Percentiles rank a stretch among this genome's conserved stretches.
phyloP scores from a whole-genome alignment of 1,140 invertebrate species.

The Stratiolaelaps scimitus region DNA sequence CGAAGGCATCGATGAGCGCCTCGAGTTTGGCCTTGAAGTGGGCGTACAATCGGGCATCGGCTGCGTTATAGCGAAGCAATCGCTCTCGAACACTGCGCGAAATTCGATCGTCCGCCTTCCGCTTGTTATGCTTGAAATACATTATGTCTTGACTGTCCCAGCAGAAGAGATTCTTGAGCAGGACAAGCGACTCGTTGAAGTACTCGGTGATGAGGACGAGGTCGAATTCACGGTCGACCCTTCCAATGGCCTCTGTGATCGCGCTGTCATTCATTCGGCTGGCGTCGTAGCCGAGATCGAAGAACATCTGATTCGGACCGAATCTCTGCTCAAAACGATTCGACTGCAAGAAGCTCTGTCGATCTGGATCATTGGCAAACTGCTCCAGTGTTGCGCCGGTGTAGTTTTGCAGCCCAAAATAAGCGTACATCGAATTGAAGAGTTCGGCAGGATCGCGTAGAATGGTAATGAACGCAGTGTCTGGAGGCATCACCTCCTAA shows the following conservation, averaged over 20 bases:
- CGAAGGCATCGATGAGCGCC: slow-evolving; percentile 23
- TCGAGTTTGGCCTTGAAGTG: slow-evolving; percentile 23
- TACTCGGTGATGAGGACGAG: slow-evolving; percentile 47
- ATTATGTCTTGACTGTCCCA: slow-evolving; percentile 45
- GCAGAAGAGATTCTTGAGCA: slow-evolving; percentile 44
- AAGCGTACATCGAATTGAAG: slow-evolving; percentile 39
- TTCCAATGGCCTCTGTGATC: slow-evolving; percentile 36
- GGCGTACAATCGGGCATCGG: slow-evolving; percentile 9
- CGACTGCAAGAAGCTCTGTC: slow-evolving; percentile 22
- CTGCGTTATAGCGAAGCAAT: slow-evolving; percentile 4
- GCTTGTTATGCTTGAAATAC: slow-evolving; percentile 25
- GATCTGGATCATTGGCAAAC: slow-evolving; percentile 32
- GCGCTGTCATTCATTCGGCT: slow-evolving; percentile 34
- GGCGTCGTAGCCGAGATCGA: slow-evolving; percentile 40
- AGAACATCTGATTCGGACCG: slow-evolving; percentile 43
- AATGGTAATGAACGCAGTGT: slow-evolving; percentile 38
- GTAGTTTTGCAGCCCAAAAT: slow-evolving; percentile 37
- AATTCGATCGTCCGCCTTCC: slow-evolving; percentile 11
- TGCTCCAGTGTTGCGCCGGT: slow-evolving; percentile 32
- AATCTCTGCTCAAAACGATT: slow-evolving; percentile 31
- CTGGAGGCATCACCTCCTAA: slow-evolving; percentile 36
- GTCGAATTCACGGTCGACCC: slow-evolving; percentile 43
- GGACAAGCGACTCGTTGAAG: slow-evolving; percentile 47
- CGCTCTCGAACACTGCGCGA: background rate
- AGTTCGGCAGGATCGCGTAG: slow-evolving; percentile 38